Percentiles rank a stretch among this genome's conserved stretches.
Evolutionary conservation across 2,113 vertebrate species (phyloP).

Genomic region (Crypturellus undulatus): DNA sequence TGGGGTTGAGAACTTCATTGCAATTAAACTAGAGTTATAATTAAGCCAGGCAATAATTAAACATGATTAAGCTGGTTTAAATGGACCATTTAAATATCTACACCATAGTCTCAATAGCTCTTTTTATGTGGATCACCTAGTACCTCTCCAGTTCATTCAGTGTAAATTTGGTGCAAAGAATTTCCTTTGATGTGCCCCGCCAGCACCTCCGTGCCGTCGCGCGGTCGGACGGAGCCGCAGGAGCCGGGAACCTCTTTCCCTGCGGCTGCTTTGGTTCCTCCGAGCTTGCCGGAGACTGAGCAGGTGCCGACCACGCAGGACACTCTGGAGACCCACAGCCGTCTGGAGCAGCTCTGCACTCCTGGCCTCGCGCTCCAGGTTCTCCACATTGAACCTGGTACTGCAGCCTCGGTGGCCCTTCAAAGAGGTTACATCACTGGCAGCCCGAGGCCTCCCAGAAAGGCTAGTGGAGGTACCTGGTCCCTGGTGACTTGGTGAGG

Average conservation of each 20-base stretch:
- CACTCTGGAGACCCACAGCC: neutral
- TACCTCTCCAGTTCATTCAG: neutral
- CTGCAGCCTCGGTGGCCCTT: neutral
- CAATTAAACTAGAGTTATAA: neutral
- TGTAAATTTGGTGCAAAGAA: neutral
- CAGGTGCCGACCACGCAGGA: neutral
- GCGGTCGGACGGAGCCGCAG: fast-evolving
- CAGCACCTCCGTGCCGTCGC: neutral
- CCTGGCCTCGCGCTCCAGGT: fast-evolving
- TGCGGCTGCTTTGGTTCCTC: neutral
- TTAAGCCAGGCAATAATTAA: constrained; percentile 21
- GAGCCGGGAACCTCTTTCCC: neutral
- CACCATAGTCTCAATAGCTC: neutral
- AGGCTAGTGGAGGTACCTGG: fast-evolving
- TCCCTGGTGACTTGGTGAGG: neutral
- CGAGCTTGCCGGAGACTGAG: neutral
- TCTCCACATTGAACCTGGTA: fast-evolving
- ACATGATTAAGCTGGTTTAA: neutral
- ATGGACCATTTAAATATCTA: neutral
- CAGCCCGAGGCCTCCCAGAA: neutral
- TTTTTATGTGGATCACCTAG: neutral
- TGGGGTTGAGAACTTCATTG: neutral
- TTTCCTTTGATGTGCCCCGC: neutral
- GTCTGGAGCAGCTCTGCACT: neutral
- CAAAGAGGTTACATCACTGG: neutral